A percentile compares a stretch with the other conserved stretches of the same genome.
These are phyloP conservation scores for Clarias batrachus DNA, from an alignment of 2,113 vertebrate genomes.

Conservation along the genomic window DNA sequence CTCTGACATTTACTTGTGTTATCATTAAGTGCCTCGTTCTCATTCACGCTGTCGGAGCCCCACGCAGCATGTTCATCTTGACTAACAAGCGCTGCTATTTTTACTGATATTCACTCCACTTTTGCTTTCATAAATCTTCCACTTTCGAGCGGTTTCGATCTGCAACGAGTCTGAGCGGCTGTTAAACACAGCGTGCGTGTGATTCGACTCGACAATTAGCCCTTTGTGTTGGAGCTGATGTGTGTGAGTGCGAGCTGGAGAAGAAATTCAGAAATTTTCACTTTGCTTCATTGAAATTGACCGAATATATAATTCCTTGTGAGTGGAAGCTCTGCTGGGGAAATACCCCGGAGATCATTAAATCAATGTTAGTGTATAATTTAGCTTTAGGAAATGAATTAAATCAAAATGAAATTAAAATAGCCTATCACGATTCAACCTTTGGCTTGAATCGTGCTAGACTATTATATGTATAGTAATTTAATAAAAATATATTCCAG, in stretches of 20 bases:
- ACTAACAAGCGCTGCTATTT: neutral
- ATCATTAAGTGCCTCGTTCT: neutral
- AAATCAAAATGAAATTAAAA: neutral
- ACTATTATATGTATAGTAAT: neutral
- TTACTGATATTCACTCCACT: neutral
- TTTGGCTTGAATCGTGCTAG: neutral
- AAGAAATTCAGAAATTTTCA: neutral
- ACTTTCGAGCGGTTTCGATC: neutral
- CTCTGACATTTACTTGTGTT: neutral
- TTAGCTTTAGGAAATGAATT: neutral
- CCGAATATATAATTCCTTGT: too few species aligned
- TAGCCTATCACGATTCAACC: neutral
- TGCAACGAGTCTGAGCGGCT: neutral
- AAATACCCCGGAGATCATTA: neutral
- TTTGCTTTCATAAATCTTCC: neutral
- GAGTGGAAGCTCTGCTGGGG: too few species aligned
- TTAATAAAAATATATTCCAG: neutral
- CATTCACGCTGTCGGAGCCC: neutral
- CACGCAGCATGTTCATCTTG: neutral
- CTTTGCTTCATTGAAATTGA: too few species aligned
- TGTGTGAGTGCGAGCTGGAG: neutral
- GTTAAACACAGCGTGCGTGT: neutral
- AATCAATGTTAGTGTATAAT: neutral
- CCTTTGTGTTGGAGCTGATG: neutral
- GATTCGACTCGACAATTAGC: neutral